Percentiles rank a stretch among this genome's conserved stretches.
phyloP scores from a whole-genome alignment of 35 echinoderm and acorn worm species.

The Nesometra sesokonis region DNA sequence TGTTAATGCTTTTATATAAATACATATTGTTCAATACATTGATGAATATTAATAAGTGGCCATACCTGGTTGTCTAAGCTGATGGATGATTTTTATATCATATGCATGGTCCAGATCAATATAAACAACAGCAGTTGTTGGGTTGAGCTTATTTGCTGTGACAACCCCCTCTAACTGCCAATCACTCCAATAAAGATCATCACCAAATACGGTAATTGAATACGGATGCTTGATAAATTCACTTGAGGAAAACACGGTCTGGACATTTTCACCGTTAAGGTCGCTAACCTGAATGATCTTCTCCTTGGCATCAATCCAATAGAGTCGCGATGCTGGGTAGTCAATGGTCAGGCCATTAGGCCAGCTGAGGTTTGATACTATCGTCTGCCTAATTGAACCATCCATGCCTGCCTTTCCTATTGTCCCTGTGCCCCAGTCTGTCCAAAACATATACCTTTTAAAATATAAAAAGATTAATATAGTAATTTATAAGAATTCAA shows the following conservation, averaged over 20 bases:
- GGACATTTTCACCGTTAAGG: not conserved
- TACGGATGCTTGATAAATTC: not conserved
- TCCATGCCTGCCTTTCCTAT: not conserved
- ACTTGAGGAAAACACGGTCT: not conserved
- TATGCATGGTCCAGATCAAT: not conserved
- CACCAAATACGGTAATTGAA: not conserved
- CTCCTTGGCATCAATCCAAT: not conserved
- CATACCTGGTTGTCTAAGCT: not conserved
- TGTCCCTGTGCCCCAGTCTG: not conserved
- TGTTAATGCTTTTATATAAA: too few species aligned
- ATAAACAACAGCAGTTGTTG: not conserved
- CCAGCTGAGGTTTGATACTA: not conserved
- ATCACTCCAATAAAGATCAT: constrained; percentile 5
- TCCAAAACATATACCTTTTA: constrained; percentile 10
- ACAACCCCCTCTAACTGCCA: not conserved
- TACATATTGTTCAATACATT: too few species aligned
- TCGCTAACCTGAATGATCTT: not conserved
- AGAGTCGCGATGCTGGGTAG: not conserved
- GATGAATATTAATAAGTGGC: too few species aligned
- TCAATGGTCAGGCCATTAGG: constrained; percentile 8
- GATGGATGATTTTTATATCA: not conserved
- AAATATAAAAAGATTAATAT: too few species aligned
- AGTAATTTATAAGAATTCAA: too few species aligned
- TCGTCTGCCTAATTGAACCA: not conserved
- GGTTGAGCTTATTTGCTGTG: not conserved